Percentiles rank a stretch among this genome's conserved stretches.
These are phyloP conservation scores for Parotia lawesii DNA, from an alignment of 2,113 vertebrate species.

Conservation along the genomic window DNA sequence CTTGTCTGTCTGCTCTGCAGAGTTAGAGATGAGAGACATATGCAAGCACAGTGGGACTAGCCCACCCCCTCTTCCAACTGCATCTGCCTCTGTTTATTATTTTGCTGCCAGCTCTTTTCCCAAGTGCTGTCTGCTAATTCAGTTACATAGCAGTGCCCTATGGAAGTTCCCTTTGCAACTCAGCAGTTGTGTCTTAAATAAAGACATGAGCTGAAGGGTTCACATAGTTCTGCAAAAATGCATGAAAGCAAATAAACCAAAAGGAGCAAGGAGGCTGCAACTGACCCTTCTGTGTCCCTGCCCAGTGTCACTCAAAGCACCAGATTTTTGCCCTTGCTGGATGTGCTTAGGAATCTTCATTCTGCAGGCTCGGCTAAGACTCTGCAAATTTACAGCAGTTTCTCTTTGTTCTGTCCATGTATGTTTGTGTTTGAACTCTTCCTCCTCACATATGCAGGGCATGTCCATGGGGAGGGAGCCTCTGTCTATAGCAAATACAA, in stretches of 20 bases:
- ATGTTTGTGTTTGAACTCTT: background rate
- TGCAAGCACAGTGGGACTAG: conserved; percentile 37
- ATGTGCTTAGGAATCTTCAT: background rate
- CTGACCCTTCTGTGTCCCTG: background rate
- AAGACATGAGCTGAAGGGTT: background rate
- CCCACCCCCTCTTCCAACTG: conserved; percentile 15
- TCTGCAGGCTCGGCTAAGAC: background rate
- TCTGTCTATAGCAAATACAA: background rate
- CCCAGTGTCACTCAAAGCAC: background rate
- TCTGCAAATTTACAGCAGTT: background rate
- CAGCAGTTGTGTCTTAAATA: background rate
- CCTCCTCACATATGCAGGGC: background rate
- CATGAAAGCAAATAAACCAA: background rate
- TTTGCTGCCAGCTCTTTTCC: conserved; percentile 25
- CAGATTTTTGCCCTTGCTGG: background rate
- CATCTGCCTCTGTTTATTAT: conserved; percentile 58
- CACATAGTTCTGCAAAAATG: background rate
- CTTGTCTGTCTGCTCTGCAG: conserved; percentile 23
- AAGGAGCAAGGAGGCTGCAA: background rate
- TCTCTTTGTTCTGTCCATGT: background rate
- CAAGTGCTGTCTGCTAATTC: background rate
- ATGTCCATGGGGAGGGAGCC: background rate
- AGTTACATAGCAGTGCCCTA: background rate
- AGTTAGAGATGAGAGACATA: conserved; percentile 40
- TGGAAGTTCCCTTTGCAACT: background rate